Base-by-base conservation (phyloP, 2,797 vertebrate genomes). In the Peromyscus attwateri region DNA sequence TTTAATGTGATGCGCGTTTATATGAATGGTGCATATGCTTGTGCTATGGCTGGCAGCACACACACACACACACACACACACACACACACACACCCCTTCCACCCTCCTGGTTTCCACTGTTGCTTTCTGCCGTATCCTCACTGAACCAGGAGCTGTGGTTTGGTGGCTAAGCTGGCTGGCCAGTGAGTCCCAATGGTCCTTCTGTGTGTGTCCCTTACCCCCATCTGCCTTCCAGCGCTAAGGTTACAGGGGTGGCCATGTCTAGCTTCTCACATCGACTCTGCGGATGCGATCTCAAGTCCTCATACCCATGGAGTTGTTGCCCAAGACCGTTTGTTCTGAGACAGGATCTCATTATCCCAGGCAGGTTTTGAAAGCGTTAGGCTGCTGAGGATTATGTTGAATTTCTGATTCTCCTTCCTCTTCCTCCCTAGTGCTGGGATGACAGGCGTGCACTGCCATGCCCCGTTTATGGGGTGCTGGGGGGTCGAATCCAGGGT, bases 71-170 rank as follows among this genome's bases (percentile, higher is more conserved):
- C 55, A 55, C 52, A 16, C 52, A 55, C 52, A 16, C 14, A 57
- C 55, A 57, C 16, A 57, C 17, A 57, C 55, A 57, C 55, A 57
- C 17, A 57, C 55, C 17, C 52, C 23, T 62, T 62, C n/a, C 6
- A 0, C 8, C 13, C 14, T 37, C 40, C 14, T 60, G 23, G 0
- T 17, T 9, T 82, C 27, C n/a, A 60, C 8, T 31, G 25, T 31
- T 64, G 60, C 16, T 64, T 14, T 66, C 57, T 0, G 1, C 27
- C 2, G 43, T 46, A 84, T 8, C 10, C 81, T 64, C 60, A 84
- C 57, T 21, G 57, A 29, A 16, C 57, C n/a, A 55, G 49, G 11
- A 37, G 21, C n/a, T 46, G 81, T 13, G 9, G 37, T 64, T 46
- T 43, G 60, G 6, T 43, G 60, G 16, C 40, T 31, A 17, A 82